phyloP scores from a whole-genome alignment of 2,888 invertebrate species.

The Rhogogaster chlorosoma region DNA sequence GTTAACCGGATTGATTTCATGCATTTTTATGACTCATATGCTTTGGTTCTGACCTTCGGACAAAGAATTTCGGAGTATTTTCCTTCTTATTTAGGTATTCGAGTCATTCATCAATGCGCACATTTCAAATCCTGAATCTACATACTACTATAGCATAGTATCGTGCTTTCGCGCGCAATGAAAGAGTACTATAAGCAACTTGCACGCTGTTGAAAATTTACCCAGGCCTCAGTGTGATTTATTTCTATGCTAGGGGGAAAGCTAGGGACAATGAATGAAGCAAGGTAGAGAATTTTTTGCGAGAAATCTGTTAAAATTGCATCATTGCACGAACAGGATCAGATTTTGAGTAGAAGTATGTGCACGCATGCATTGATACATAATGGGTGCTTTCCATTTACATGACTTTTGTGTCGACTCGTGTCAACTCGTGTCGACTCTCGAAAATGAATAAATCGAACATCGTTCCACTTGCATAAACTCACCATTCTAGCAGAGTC shows the following conservation, averaged over 20 bases:
- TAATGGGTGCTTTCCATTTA: too few species aligned
- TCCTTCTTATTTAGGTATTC: not conserved
- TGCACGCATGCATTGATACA: not conserved
- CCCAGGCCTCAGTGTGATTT: not conserved
- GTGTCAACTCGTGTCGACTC: too few species aligned
- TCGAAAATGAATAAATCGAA: too few species aligned
- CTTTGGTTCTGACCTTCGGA: slow-evolving; percentile 13
- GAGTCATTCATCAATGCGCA: not conserved
- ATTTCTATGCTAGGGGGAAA: not conserved
- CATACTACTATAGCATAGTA: too few species aligned
- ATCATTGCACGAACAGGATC: slow-evolving; percentile 24
- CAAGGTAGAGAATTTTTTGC: not conserved
- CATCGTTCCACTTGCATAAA: too few species aligned
- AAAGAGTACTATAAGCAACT: not conserved
- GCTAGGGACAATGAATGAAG: not conserved
- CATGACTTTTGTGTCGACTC: too few species aligned
- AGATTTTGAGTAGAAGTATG: not conserved
- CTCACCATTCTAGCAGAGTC: too few species aligned
- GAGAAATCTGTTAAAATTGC: slow-evolving; percentile 1
- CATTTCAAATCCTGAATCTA: not conserved
- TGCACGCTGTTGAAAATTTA: not conserved
- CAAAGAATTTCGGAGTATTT: not conserved
- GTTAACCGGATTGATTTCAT: not conserved
- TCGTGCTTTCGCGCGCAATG: not conserved
- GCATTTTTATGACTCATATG: slow-evolving; percentile 8